Conservation (phyloP, 2,888 invertebrate species). For the Xylocampa areola region DNA sequence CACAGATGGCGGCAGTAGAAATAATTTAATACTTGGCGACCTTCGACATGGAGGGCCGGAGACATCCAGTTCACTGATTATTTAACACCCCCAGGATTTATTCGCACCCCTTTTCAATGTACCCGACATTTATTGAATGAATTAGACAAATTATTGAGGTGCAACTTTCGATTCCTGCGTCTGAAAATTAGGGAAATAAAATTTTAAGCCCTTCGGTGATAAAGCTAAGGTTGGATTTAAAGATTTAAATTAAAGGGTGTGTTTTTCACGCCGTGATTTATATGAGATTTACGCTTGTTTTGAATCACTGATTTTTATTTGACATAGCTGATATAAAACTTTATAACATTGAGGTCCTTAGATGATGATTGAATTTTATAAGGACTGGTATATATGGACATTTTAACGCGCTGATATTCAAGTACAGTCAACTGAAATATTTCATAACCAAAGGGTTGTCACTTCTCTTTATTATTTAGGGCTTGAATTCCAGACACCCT, state of each 20-base stretch:
- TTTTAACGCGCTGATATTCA: no score
- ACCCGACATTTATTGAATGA: slow-evolving; percentile 53
- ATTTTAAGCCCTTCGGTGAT: slow-evolving; percentile 1
- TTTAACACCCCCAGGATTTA: slow-evolving; percentile 51
- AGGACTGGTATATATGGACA: no score
- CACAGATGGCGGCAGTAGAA: slow-evolving; percentile 52
- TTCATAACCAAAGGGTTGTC: slow-evolving; percentile 8
- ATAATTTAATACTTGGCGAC: slow-evolving; percentile 56
- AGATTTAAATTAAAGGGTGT: neutral
- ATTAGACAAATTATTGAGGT: slow-evolving; percentile 49
- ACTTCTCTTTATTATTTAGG: slow-evolving; percentile 27
- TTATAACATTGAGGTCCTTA: no score
- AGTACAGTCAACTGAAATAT: slow-evolving; percentile 8
- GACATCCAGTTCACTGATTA: slow-evolving; percentile 51
- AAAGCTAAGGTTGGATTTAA: neutral
- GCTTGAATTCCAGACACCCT: slow-evolving; percentile 46
- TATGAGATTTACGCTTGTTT: neutral
- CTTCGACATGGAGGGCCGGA: slow-evolving; percentile 36
- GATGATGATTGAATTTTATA: no score
- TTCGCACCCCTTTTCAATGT: slow-evolving; percentile 55
- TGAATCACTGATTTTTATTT: neutral
- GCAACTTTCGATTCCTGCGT: slow-evolving; percentile 16
- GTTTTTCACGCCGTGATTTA: neutral
- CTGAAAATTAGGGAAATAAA: slow-evolving; percentile 10
- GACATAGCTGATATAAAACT: no score